These are phyloP conservation scores for Glossophaga mutica DNA, from an alignment of 2,797 vertebrate species.

Conservation along the genomic window DNA sequence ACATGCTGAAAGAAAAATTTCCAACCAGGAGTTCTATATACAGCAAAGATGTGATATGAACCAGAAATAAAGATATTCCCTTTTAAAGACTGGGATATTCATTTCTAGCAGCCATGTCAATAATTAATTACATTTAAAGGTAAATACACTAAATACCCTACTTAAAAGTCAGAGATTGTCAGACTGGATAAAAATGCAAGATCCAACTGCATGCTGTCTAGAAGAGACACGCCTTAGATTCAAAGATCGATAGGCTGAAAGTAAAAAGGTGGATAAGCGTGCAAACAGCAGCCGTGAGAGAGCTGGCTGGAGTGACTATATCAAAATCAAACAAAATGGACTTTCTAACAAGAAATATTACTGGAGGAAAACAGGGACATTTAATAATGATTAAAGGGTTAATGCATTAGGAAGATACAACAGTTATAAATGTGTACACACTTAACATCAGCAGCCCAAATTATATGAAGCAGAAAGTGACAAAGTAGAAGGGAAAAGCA, in stretches of 20 bases:
- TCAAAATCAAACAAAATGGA: not conserved
- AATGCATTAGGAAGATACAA: not conserved
- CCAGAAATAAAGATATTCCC: not conserved
- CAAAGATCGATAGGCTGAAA: not conserved
- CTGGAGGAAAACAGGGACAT: not conserved
- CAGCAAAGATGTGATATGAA: not conserved
- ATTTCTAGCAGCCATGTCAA: not conserved
- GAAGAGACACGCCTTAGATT: not conserved
- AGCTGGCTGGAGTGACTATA: not conserved
- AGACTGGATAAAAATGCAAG: not conserved
- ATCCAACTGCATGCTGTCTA: not conserved
- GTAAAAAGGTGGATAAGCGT: not conserved
- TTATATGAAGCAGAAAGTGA: not conserved
- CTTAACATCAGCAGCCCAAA: not conserved
- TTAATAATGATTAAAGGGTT: not conserved
- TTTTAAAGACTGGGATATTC: not conserved
- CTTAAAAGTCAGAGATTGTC: not conserved
- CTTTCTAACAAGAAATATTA: not conserved
- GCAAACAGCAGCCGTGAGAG: not conserved
- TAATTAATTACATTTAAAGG: not conserved
- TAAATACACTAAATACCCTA: not conserved
- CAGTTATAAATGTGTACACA: not conserved
- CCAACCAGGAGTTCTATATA: not conserved
- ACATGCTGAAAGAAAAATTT: not conserved
- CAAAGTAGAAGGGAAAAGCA: not conserved